Evolutionary conservation across 2,888 invertebrate species (phyloP).

Genomic region (Caenorhabditis sp.): DNA sequence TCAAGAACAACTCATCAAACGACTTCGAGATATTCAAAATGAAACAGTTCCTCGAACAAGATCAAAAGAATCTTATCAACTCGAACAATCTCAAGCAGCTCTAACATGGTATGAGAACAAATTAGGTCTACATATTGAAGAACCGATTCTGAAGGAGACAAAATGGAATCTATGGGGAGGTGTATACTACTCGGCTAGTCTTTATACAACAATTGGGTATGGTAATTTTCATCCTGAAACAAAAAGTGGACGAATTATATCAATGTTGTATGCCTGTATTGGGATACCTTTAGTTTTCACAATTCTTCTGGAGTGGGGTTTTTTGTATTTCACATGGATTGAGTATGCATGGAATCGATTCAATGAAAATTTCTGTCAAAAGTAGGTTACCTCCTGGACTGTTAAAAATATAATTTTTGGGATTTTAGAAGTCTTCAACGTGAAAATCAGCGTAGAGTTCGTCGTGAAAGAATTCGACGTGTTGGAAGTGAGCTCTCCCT

Average conservation of each 20-base stretch:
- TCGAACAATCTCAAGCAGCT: conserved; percentile 43
- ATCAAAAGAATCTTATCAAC: conserved; percentile 24
- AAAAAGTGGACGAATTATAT: conserved; percentile 53
- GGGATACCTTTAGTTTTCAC: conserved; percentile 60
- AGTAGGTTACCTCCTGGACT: conserved; percentile 40
- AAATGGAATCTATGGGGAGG: conserved; percentile 63
- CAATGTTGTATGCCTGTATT: conserved; percentile 60
- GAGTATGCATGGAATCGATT: conserved; percentile 59
- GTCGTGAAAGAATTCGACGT: conserved; percentile 49
- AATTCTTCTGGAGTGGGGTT: conserved; percentile 61
- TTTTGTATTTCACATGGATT: conserved; percentile 60
- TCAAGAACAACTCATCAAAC: conserved; percentile 54
- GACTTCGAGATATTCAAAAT: conserved; percentile 46
- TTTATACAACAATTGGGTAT: conserved; percentile 65
- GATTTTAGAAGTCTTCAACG: conserved; percentile 48
- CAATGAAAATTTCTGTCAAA: conserved; percentile 56
- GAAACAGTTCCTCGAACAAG: conserved; percentile 27
- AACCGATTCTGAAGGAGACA: conserved; percentile 48
- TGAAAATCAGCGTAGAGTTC: conserved; percentile 40
- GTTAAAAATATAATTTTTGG: too few species aligned
- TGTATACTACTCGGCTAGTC: conserved; percentile 58
- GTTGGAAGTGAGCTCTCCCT: conserved; percentile 58
- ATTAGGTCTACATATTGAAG: conserved; percentile 42
- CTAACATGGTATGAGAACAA: conserved; percentile 56
- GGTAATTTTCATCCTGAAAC: conserved; percentile 58